Evolutionary conservation across 2,113 vertebrate species (phyloP).

Genomic region (Electrona antarctica): DNA sequence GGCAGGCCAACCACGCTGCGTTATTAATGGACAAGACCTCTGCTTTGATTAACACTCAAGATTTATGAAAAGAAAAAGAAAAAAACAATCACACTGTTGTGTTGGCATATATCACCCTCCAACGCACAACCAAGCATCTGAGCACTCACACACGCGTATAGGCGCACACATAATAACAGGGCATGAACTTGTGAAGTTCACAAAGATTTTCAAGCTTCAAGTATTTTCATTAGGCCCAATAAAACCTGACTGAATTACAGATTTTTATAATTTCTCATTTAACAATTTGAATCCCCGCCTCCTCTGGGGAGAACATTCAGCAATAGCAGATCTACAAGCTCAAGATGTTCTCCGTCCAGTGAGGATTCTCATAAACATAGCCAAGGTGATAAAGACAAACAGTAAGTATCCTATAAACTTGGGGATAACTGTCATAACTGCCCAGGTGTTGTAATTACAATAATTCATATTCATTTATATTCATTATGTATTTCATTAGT

Average conservation of each 20-base stretch:
- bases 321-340: too few species aligned
- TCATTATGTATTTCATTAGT: too few species aligned
- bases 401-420: neutral
- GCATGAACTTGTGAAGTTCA: slow-evolving; percentile 11
- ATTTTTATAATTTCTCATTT: neutral
- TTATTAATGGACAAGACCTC: slow-evolving; percentile 69
- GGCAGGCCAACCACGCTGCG: slow-evolving; percentile 48
- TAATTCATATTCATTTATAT: too few species aligned
- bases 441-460: neutral
- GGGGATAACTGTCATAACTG: neutral
- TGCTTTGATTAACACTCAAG: slow-evolving; percentile 71
- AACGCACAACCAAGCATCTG: neutral
- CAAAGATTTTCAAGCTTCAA: neutral
- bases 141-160: slow-evolving; percentile 1
- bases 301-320: too few species aligned
- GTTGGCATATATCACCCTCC: slow-evolving; percentile 6
- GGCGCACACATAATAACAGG: slow-evolving; percentile 5
- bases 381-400: too few species aligned
- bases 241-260: neutral
- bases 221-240: neutral
- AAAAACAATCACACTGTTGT: slow-evolving; percentile 30
- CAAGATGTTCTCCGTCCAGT: too few species aligned
- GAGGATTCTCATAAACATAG: too few species aligned
- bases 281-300: neutral
- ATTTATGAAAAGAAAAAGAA: slow-evolving; percentile 62